Evolutionary conservation across 2,888 invertebrate species (phyloP).

Genomic region (Blastobasis lacticolella): DNA sequence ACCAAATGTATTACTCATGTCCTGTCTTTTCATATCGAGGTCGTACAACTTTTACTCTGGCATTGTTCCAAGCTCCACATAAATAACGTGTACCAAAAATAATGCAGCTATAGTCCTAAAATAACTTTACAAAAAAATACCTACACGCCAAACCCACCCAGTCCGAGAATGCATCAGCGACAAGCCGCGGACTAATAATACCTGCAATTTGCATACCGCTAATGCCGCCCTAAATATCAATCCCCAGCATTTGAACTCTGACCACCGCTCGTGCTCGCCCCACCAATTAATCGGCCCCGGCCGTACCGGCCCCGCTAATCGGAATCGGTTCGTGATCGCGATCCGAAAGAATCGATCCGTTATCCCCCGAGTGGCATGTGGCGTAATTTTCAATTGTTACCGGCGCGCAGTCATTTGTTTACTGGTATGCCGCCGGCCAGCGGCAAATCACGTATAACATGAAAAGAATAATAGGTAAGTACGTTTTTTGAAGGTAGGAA

Average conservation of each 20-base stretch:
- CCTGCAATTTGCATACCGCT: not conserved
- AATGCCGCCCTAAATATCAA: slow-evolving; percentile 9
- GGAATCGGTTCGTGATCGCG: slow-evolving; percentile 7
- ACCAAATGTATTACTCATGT: too few relatives aligned
- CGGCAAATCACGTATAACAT: too few relatives aligned
- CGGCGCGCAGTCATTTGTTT: slow-evolving; percentile 11
- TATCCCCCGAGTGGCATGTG: slow-evolving; percentile 16
- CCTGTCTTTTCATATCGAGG: too few relatives aligned
- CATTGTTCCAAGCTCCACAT: too few relatives aligned
- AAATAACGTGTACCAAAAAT: too few relatives aligned
- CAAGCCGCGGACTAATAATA: not conserved
- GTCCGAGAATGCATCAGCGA: not conserved
- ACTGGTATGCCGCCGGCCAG: not conserved
- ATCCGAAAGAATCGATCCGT: slow-evolving; percentile 2
- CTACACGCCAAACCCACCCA: not conserved
- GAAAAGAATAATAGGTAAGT: too few relatives aligned
- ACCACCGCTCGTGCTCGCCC: slow-evolving; percentile 34
- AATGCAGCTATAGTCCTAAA: too few relatives aligned
- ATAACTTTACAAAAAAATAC: not conserved
- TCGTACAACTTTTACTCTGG: too few relatives aligned
- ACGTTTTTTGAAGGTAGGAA: too few relatives aligned
- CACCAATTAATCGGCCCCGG: slow-evolving; percentile 34
- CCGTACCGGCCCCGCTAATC: slow-evolving; percentile 10
- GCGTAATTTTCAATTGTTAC: slow-evolving; percentile 26
- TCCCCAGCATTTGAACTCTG: slow-evolving; percentile 19